phyloP scores from a whole-genome alignment of 2,888 invertebrate species.

The Mylabris sibirica region DNA sequence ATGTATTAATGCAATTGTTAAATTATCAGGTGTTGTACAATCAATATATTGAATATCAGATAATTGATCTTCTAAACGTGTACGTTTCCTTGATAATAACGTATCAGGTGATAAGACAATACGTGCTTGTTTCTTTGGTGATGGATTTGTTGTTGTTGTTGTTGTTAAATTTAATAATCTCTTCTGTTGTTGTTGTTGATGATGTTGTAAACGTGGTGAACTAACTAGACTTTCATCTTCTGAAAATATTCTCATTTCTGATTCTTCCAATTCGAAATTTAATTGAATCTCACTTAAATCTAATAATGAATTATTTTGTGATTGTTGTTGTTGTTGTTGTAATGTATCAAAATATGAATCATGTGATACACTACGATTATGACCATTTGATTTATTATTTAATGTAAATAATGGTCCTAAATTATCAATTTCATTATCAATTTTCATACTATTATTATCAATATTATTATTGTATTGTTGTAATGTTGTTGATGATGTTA shows the following conservation, averaged over 20 bases:
- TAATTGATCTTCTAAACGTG: constrained; percentile 79
- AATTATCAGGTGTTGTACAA: constrained; percentile 76
- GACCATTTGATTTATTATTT: constrained; percentile 62
- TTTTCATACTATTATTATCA: constrained; percentile 37
- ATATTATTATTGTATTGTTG: constrained; percentile 50
- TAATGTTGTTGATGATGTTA: constrained; percentile 61
- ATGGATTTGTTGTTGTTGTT: constrained; percentile 67
- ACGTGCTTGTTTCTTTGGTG: constrained; percentile 69
- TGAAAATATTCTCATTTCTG: constrained; percentile 88
- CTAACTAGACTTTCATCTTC: constrained; percentile 79
- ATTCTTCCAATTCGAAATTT: constrained; percentile 84
- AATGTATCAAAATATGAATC: constrained; percentile 91
- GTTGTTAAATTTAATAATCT: constrained; percentile 59
- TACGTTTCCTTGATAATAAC: constrained; percentile 68
- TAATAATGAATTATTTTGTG: constrained; percentile 61
- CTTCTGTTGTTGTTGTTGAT: constrained; percentile 65
- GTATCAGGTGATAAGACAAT: constrained; percentile 62
- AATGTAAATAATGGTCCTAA: constrained; percentile 61
- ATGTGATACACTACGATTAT: constrained; percentile 75
- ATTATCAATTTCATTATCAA: constrained; percentile 53
- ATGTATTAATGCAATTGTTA: constrained; percentile 58
- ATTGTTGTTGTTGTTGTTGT: constrained; percentile 61
- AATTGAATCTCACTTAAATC: constrained; percentile 86
- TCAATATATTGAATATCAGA: constrained; percentile 84
- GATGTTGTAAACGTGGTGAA: constrained; percentile 65